A percentile compares a stretch with the other conserved stretches of the same genome.
Evolutionary conservation across 1,140 invertebrate species (phyloP).

Genomic region (Hyphantria cunea): DNA sequence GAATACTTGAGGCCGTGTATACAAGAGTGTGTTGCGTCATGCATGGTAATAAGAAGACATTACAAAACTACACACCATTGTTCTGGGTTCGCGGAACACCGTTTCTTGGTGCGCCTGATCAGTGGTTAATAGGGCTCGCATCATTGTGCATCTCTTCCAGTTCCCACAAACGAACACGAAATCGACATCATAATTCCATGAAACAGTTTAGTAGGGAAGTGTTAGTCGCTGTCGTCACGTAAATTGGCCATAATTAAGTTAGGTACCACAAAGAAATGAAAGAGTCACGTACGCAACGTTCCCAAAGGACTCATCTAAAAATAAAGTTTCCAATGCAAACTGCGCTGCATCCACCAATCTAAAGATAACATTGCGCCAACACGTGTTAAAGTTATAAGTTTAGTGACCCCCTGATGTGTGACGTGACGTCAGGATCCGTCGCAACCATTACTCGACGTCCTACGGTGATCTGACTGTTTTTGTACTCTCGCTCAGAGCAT

Average conservation of each 20-base stretch:
- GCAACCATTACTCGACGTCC: conserved; percentile 51
- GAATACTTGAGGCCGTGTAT: conserved; percentile 46
- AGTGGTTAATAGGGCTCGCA: conserved; percentile 57
- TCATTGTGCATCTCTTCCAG: conserved; percentile 59
- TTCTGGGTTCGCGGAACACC: conserved; percentile 72
- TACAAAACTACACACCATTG: conserved; percentile 79
- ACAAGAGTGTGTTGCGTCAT: conserved; percentile 67
- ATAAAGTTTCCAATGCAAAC: conserved; percentile 36
- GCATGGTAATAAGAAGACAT: conserved; percentile 76
- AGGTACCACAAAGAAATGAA: conserved; percentile 8
- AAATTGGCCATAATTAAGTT: conserved; percentile 26
- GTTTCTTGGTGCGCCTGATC: conserved; percentile 56
- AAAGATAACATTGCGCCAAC: conserved; percentile 35
- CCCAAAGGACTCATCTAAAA: conserved; percentile 31
- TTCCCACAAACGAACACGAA: conserved; percentile 41
- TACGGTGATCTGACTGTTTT: conserved; percentile 42
- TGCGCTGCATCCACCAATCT: conserved; percentile 33
- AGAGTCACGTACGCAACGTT: conserved; percentile 21
- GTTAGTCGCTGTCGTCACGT: conserved; percentile 11
- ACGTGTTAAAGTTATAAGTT: conserved; percentile 45
- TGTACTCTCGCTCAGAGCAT: conserved; percentile 19
- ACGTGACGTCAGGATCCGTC: conserved; percentile 26
- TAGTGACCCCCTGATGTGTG: conserved; percentile 39
- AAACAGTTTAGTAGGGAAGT: conserved; percentile 30
- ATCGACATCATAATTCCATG: conserved; percentile 43